Percentiles rank a stretch among this genome's conserved stretches.
These are phyloP conservation scores for Lamellibrachia luymesi DNA, from an alignment of 1,140 invertebrate species.

Conservation along the genomic window DNA sequence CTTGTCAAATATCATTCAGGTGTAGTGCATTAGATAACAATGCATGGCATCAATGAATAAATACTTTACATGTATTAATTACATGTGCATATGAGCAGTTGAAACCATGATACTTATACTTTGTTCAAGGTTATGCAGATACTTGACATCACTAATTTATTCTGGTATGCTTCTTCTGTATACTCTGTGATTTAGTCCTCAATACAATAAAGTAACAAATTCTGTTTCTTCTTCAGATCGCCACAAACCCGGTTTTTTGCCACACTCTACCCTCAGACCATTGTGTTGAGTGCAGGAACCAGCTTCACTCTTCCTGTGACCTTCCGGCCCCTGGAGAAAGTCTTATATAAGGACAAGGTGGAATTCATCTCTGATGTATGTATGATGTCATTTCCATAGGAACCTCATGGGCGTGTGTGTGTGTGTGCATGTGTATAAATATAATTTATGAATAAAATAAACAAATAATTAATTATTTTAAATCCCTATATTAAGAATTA, in stretches of 20 bases:
- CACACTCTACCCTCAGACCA: slow-evolving; percentile 52
- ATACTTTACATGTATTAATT: background rate
- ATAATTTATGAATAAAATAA: too few species aligned
- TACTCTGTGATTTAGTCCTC: slow-evolving; percentile 10
- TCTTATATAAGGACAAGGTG: slow-evolving; percentile 50
- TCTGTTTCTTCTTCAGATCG: slow-evolving; percentile 36
- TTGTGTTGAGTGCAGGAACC: slow-evolving; percentile 53
- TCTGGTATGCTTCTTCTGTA: background rate
- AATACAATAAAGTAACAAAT: background rate
- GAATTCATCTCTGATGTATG: slow-evolving; percentile 46
- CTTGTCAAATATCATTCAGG: too few species aligned
- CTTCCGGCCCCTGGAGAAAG: slow-evolving; percentile 54
- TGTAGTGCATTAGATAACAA: background rate
- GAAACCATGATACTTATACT: too few species aligned
- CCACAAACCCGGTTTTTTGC: slow-evolving; percentile 51
- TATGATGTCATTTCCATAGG: background rate
- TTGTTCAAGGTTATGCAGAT: background rate
- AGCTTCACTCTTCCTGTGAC: slow-evolving; percentile 54
- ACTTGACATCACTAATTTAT: slow-evolving; percentile 1
- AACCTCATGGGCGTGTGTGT: too few species aligned
- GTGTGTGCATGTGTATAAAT: too few species aligned
- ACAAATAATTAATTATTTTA: too few species aligned
- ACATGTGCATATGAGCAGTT: too few species aligned
- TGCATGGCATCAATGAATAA: background rate
- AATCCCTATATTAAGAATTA: too few species aligned